A percentile compares a stretch with the other conserved stretches of the same genome.
phyloP scores from a whole-genome alignment of 2,113 vertebrate species.

The Tringa solitaria region DNA sequence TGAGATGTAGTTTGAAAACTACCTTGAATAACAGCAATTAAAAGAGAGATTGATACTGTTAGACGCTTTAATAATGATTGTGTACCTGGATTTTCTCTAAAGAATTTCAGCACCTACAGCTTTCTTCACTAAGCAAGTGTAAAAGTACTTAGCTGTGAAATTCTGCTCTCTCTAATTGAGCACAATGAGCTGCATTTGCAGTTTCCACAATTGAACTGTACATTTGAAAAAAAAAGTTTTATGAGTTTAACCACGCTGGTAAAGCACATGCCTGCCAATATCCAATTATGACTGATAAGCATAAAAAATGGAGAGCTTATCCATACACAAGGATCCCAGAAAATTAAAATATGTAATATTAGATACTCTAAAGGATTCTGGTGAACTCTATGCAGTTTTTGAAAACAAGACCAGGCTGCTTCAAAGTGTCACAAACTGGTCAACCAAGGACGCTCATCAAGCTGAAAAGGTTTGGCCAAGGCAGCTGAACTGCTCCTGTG shows the following conservation, averaged over 20 bases:
- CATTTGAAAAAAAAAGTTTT: background rate
- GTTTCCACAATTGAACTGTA: conserved; percentile 52
- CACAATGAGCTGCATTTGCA: conserved; percentile 54
- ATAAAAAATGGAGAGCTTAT: background rate
- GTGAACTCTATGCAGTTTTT: background rate
- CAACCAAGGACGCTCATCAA: background rate
- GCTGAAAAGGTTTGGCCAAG: background rate
- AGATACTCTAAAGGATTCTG: background rate
- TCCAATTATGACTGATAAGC: background rate
- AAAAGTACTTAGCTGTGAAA: conserved; percentile 58
- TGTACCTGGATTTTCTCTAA: conserved; percentile 65
- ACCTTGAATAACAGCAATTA: conserved; percentile 54
- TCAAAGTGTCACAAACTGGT: background rate
- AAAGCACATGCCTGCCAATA: background rate
- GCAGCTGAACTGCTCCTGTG: background rate
- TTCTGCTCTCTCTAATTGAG: conserved; percentile 41
- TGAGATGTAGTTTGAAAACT: conserved; percentile 55
- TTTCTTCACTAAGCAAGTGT: conserved; percentile 51
- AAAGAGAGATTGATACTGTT: conserved; percentile 41
- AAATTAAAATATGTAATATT: background rate
- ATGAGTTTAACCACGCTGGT: conserved; percentile 11
- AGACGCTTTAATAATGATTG: conserved; percentile 57
- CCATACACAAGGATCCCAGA: background rate
- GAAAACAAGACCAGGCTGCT: background rate
- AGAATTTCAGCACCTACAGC: conserved; percentile 60